Evolutionary conservation across 2,888 invertebrate species (phyloP), one percentile per base, ranked within the genome.

Genomic region (Pteria penguin): DNA sequence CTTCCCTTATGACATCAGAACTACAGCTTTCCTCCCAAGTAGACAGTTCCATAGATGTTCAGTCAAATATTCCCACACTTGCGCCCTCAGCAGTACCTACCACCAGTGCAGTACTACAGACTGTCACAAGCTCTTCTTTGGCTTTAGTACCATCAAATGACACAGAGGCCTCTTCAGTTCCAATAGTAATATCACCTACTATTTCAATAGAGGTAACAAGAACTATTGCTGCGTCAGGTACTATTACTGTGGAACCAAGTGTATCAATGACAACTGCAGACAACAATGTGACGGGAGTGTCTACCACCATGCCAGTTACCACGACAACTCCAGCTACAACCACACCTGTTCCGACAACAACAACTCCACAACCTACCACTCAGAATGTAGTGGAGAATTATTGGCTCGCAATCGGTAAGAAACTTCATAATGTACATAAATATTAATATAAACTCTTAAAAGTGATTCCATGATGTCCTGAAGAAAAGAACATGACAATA

Each of bases 341-440:
- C 36, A 45, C 45, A 11, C 32, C 65, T 24, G 65, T 45, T 45
- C 45, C 60, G n/a, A 63, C 76, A 29, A 75, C 70, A 5, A 61
- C 69, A 67, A n/a, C 54, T 1, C 69, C 77, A 22, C 70, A 80
- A 52, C 1, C 58, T 3, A 82, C 82, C 62, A 79, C 77, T 22
- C 68, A 79, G 26, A 76, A 67, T 54, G 72, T 77, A 5, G 68
- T 57, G 32, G 79, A 76, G 52, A 33, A 58, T 4, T 75, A 75
- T 70, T 84, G 84, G 84, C 72, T 83, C 1, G 75, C 74, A 72
- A 85, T 83, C 76, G 83, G 84, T 85, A 77, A 79, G n/a, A n/a
- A n/a, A n/a, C n/a, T n/a, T n/a, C n/a, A n/a, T n/a, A n/a, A n/a
- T n/a, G n/a, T n/a, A n/a, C n/a, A n/a, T n/a, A n/a, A n/a, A n/a